Percentiles rank a stretch among this genome's conserved stretches.
These are phyloP conservation scores for Crotalus helleri DNA, from an alignment of 2,113 vertebrate species.

Conservation along the genomic window DNA sequence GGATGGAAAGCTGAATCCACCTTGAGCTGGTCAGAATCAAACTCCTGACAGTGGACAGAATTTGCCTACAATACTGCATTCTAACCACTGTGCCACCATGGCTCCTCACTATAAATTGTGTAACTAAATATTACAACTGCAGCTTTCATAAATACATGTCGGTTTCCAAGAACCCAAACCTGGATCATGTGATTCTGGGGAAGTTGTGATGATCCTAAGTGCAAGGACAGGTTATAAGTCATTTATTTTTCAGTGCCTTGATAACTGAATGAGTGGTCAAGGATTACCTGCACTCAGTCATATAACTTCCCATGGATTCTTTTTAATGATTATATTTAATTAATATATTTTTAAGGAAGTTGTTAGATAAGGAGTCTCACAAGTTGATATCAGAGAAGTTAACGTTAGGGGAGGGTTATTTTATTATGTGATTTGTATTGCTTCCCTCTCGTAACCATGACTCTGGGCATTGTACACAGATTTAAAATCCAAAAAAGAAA, in stretches of 20 bases:
- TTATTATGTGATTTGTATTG: neutral
- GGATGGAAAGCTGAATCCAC: neutral
- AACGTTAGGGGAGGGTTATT: neutral
- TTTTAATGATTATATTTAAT: neutral
- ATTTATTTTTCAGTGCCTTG: neutral
- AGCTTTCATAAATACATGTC: neutral
- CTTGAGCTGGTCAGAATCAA: neutral
- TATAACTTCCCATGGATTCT: neutral
- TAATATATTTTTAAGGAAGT: neutral
- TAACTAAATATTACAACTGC: neutral
- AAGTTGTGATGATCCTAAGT: neutral
- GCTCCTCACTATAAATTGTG: neutral
- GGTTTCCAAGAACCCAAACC: neutral
- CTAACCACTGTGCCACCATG: neutral
- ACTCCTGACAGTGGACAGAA: neutral
- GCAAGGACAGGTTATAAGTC: neutral
- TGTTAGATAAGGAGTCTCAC: neutral
- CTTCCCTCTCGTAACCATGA: neutral
- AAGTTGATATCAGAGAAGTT: neutral
- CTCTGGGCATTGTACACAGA: neutral
- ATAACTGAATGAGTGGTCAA: neutral
- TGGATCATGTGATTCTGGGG: neutral
- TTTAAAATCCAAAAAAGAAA: neutral
- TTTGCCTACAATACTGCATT: neutral
- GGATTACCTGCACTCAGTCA: neutral